phyloP scores from a whole-genome alignment of 1,140 invertebrate genomes.

The Tetramorium parvispinum region DNA sequence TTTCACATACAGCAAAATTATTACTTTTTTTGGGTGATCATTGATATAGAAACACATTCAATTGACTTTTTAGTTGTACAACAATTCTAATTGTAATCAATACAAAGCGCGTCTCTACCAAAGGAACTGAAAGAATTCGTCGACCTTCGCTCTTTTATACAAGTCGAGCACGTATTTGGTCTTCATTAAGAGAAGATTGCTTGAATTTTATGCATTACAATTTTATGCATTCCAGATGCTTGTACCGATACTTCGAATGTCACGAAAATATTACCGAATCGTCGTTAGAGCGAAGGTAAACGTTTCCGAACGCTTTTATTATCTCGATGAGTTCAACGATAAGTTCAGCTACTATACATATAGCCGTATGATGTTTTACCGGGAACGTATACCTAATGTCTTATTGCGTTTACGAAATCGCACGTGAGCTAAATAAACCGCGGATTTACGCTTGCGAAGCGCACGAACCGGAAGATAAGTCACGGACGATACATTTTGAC shows the following conservation, averaged over 20 bases:
- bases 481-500: slow-evolving; percentile 23
- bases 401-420: neutral
- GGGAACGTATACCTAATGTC: neutral
- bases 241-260: neutral
- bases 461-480: neutral
- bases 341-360: neutral
- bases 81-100: neutral
- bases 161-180: neutral
- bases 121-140: neutral
- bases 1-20: too few relatives aligned
- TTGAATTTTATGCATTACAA: neutral
- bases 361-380: neutral
- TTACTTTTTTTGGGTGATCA: too few relatives aligned
- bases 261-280: neutral
- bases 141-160: neutral
- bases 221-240: neutral
- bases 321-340: neutral
- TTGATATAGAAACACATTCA: neutral
- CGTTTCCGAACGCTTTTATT: slow-evolving; percentile 12
- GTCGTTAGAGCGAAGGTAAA: neutral
- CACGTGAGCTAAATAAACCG: neutral
- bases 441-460: neutral
- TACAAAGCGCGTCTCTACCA: neutral
- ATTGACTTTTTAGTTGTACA: neutral
- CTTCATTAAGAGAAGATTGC: neutral